These are phyloP conservation scores for Amphipyra berbera DNA, from an alignment of 2,888 invertebrate genomes.

Conservation along the genomic window DNA sequence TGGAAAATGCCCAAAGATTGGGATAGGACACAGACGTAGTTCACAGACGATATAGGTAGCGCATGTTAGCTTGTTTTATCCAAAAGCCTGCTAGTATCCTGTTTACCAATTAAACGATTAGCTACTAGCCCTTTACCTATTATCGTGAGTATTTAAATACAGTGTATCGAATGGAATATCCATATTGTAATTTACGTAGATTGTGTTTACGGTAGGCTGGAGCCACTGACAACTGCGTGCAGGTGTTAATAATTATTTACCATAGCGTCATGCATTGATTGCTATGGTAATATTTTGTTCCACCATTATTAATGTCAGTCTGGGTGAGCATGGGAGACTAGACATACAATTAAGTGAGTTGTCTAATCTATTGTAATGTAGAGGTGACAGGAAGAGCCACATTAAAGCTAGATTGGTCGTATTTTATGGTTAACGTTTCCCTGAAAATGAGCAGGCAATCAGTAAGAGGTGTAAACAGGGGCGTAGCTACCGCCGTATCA, in stretches of 20 bases:
- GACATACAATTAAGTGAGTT: slow-evolving; percentile 5
- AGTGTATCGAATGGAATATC: slow-evolving; percentile 48
- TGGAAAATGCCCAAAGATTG: no score
- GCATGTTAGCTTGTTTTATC: no score
- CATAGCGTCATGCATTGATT: slow-evolving; percentile 55
- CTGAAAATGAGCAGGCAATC: slow-evolving; percentile 20
- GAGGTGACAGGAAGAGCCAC: slow-evolving; percentile 37
- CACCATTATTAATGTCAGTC: slow-evolving; percentile 33
- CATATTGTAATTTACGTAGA: slow-evolving; percentile 52
- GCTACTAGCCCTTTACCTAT: slow-evolving; percentile 16
- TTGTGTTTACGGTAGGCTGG: slow-evolving; percentile 57
- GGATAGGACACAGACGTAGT: no score
- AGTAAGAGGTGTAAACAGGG: slow-evolving; percentile 32
- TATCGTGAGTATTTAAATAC: slow-evolving; percentile 46
- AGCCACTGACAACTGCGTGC: slow-evolving; percentile 44
- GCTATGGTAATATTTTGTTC: slow-evolving; percentile 50
- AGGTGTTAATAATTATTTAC: slow-evolving; percentile 61
- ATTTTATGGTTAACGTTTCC: slow-evolving; percentile 20
- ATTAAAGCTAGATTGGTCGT: slow-evolving; percentile 20
- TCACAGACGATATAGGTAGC: no score
- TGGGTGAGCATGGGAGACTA: slow-evolving; percentile 23
- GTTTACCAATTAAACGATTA: no score
- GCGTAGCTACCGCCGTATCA: no score
- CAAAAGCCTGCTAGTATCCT: no score
- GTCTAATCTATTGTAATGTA: slow-evolving; percentile 2